Evolutionary conservation across 2,888 invertebrate species (phyloP).

Genomic region (Strigamia transsilvanica): DNA sequence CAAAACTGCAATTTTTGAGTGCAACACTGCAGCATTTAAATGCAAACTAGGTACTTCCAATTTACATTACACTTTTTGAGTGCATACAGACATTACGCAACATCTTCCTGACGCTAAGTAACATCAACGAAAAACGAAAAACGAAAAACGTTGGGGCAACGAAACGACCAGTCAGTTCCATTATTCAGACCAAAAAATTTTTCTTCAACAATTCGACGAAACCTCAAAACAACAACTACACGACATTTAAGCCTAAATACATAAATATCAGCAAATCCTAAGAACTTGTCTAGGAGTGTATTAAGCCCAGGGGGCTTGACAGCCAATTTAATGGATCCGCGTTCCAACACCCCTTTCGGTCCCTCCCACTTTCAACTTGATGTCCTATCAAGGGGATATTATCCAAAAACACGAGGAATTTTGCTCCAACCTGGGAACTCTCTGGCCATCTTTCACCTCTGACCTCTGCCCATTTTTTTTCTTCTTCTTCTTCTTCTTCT

Average conservation of each 20-base stretch:
- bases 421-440: conserved; percentile 17
- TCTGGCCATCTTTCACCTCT: neutral
- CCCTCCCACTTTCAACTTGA: conserved; percentile 33
- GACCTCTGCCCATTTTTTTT: conserved; percentile 12
- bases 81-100: too few species aligned
- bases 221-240: neutral
- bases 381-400: conserved; percentile 42
- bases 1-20: too few species aligned
- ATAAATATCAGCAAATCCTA: conserved; percentile 18
- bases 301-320: conserved; percentile 37
- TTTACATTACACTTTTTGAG: too few species aligned
- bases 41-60: too few species aligned
- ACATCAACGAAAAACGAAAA: too few species aligned
- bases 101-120: too few species aligned
- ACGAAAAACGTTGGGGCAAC: too few species aligned
- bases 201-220: too few species aligned
- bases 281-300: conserved; percentile 39
- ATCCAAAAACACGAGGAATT: conserved; percentile 20
- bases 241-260: conserved; percentile 24
- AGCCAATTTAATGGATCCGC: conserved; percentile 39
- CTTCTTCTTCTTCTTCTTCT: neutral
- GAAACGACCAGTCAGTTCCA: too few species aligned
- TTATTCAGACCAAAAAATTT: too few species aligned
- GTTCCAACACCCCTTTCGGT: conserved; percentile 35
- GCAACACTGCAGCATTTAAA: too few species aligned